Evolutionary conservation across 2,888 invertebrate species (phyloP).

Genomic region (Bursaphelenchus okinawaensis): DNA sequence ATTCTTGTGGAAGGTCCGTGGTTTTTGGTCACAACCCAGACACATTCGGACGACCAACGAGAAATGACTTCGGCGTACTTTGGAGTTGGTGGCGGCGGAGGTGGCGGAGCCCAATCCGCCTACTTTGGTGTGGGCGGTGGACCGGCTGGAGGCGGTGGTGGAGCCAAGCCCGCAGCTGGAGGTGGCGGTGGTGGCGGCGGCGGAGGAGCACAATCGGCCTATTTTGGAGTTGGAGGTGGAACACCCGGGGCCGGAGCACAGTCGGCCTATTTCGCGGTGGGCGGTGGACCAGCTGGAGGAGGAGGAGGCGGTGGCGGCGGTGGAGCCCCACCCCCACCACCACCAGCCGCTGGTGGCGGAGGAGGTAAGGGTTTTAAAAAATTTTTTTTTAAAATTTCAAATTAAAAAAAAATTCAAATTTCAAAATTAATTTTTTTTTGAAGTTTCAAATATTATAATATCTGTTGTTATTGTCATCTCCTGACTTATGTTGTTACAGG

Average conservation of each 20-base stretch:
- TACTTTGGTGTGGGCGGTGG: conserved; percentile 21
- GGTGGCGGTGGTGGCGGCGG: conserved; percentile 7
- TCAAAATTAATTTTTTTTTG: too few species aligned
- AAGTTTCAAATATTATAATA: too few species aligned
- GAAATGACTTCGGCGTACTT: conserved; percentile 25
- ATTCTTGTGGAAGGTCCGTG: too few species aligned
- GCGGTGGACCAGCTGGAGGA: conserved; percentile 17
- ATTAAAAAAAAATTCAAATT: too few species aligned
- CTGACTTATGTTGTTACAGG: too few species aligned
- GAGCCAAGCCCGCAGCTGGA: background rate
- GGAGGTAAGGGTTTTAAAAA: background rate
- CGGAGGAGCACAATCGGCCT: conserved; percentile 23
- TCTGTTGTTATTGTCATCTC: too few species aligned
- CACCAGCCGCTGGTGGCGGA: background rate
- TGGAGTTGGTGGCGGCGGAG: conserved; percentile 33
- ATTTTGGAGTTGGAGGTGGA: conserved; percentile 13
- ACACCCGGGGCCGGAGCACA: conserved; percentile 13
- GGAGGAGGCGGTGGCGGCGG: conserved; percentile 9
- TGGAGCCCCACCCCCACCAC: background rate
- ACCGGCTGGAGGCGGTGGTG: background rate
- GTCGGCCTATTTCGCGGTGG: conserved; percentile 13
- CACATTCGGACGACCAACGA: background rate
- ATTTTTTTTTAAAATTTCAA: background rate
- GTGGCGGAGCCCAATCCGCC: conserved; percentile 22
- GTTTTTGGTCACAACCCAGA: background rate